These are phyloP conservation scores for Coranthus polyacanthus DNA, from an alignment of 2,797 vertebrate genomes.

Conservation along the genomic window DNA sequence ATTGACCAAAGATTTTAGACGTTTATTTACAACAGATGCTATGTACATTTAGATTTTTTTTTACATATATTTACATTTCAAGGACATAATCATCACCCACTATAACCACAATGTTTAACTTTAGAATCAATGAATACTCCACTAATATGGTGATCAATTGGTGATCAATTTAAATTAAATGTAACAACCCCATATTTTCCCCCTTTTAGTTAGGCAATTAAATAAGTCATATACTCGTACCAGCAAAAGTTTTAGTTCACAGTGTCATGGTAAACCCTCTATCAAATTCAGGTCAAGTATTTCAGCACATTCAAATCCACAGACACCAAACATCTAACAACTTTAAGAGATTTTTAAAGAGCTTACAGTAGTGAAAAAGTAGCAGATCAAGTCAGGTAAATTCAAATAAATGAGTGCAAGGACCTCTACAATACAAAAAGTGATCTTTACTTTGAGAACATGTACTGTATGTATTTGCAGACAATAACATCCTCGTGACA, in stretches of 20 bases:
- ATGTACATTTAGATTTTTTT: constrained; percentile 62
- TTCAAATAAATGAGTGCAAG: constrained; percentile 48
- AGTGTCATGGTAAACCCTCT: constrained; percentile 76
- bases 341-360: constrained; percentile 7
- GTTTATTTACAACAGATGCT: constrained; percentile 83
- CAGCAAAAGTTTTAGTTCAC: constrained; percentile 79
- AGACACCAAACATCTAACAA: constrained; percentile 32
- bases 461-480: constrained; percentile 10
- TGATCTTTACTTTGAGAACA: constrained; percentile 14
- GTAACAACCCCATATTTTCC: constrained; percentile 35
- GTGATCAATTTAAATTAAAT: constrained; percentile 74
- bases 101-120: constrained; percentile 38
- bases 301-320: constrained; percentile 72
- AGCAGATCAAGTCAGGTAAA: constrained; percentile 48
- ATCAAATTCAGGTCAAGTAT: constrained; percentile 75
- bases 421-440: constrained; percentile 19
- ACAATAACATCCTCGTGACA: constrained; percentile 7
- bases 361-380: constrained; percentile 32
- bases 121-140: constrained; percentile 34
- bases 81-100: constrained; percentile 56
- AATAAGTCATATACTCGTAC: constrained; percentile 72
- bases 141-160: constrained; percentile 25
- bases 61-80: constrained; percentile 64
- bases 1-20: constrained; percentile 20
- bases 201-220: constrained; percentile 57